Conservation (phyloP, 2,113 vertebrate species). For the Grus americana region DNA sequence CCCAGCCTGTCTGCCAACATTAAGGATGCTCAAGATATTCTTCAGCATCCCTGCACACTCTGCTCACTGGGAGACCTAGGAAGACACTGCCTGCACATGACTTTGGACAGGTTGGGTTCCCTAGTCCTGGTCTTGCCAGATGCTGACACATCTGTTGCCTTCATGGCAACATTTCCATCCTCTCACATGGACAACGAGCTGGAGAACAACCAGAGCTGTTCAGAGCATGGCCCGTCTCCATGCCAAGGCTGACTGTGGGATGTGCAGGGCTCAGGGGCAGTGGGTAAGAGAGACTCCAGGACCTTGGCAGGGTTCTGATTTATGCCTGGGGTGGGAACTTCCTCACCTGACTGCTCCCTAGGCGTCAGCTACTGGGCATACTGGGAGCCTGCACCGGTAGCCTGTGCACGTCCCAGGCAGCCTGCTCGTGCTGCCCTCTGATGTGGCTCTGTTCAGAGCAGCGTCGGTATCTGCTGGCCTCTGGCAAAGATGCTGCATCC, state of each 20-base stretch:
- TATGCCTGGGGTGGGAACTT: neutral
- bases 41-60: neutral
- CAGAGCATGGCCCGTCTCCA: neutral
- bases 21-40: neutral
- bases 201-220: neutral
- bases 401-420: neutral
- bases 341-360: neutral
- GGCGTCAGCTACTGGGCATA: neutral
- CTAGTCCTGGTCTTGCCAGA: neutral
- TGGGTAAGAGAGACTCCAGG: neutral
- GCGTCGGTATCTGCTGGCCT: neutral
- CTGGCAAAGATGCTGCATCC: neutral
- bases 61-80: neutral
- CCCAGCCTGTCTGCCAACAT: neutral
- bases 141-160: neutral
- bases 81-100: rapidly evolving
- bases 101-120: neutral
- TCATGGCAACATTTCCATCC: neutral
- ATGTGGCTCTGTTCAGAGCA: neutral
- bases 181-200: rapidly evolving
- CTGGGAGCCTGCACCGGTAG: neutral
- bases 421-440: neutral
- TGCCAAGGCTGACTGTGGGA: neutral
- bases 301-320: neutral
- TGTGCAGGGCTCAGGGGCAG: neutral